Conservation (phyloP, 1,140 invertebrate species). For the Rhyzopertha dominica region DNA sequence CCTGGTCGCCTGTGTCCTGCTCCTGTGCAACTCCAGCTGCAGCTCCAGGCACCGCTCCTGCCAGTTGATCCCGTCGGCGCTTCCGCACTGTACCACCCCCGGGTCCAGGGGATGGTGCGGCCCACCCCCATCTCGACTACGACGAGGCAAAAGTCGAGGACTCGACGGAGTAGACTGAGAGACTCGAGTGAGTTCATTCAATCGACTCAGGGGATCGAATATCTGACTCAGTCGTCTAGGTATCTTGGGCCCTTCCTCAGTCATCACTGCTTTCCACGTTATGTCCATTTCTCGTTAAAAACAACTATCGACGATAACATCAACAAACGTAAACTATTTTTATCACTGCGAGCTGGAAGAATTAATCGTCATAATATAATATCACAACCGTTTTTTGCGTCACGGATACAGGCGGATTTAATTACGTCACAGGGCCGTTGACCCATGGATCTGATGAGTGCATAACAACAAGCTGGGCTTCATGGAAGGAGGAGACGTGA, state of each 20-base stretch:
- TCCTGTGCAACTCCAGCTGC: constrained; percentile 75
- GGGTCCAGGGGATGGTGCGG: constrained; percentile 41
- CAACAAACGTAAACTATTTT: not conserved
- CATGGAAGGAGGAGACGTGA: too few relatives aligned
- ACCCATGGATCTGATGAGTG: too few relatives aligned
- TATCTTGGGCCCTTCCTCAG: too few relatives aligned
- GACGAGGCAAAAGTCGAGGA: constrained; percentile 60
- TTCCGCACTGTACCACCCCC: constrained; percentile 34
- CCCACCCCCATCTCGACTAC: constrained; percentile 35
- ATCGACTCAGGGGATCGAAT: constrained; percentile 67
- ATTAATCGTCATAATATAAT: too few relatives aligned
- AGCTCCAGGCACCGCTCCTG: constrained; percentile 77
- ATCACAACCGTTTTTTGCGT: too few relatives aligned
- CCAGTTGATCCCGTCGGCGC: constrained; percentile 60
- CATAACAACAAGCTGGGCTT: too few relatives aligned
- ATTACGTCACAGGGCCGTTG: too few relatives aligned
- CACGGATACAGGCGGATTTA: too few relatives aligned
- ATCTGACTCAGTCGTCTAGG: constrained; percentile 68
- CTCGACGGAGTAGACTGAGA: constrained; percentile 60
- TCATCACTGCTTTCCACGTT: not conserved
- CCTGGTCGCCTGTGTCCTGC: constrained; percentile 74
- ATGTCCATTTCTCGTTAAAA: not conserved
- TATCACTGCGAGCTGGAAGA: not conserved
- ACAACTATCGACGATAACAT: not conserved
- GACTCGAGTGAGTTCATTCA: constrained; percentile 53